Base-by-base conservation (phyloP, 2,888 invertebrate genomes). In the Hartigia nigra region DNA sequence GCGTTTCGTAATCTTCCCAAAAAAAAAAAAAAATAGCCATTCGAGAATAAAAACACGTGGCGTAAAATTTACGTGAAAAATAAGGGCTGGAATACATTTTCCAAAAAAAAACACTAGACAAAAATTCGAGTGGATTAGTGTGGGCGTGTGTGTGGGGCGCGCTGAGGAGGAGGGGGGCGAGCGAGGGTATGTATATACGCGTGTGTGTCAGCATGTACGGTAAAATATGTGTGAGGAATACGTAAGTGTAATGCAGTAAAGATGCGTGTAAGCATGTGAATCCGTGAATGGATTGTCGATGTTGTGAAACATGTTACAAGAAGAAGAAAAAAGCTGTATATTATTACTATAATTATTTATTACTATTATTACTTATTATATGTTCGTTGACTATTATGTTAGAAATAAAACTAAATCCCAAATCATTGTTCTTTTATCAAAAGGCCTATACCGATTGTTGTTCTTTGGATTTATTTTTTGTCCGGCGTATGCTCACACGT, bases 301-400 rank as follows among this genome's bases (percentile, higher is more conserved):
- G 81, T 84, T 82, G 82, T 84, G 79, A 82, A 85, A 82, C 69
- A 78, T 77, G 79, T 76, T 76, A 81, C 78, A 80, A 77, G 70
- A 79, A 23, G 55, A 55, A 55, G 12, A 39, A 55, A 55, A 81
- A 79, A 32, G 74, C 81, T 89, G 87, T 88, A 87, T 86, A 87
- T 87, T 87, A 88, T 83, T 86, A 85, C 79, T 82, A 87, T 87
- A 86, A 86, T 85, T 81, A 82, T 76, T 55, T 74, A 83, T 82
- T 81, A 82, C 81, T 82, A 83, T 82, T 82, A 81, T 88, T 88
- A 87, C 87, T 86, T 87, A 84, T 86, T 84, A 87, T 86, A 87
- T 88, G 88, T 88, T 89, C 86, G 89, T 89, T 89, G 88, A 88
- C 83, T 86, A 87, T 88, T 89, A 87, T 85, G 88, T 89, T 89